Evolutionary conservation across 1,140 invertebrate species (phyloP).

Genomic region (Uloborus diversus): DNA sequence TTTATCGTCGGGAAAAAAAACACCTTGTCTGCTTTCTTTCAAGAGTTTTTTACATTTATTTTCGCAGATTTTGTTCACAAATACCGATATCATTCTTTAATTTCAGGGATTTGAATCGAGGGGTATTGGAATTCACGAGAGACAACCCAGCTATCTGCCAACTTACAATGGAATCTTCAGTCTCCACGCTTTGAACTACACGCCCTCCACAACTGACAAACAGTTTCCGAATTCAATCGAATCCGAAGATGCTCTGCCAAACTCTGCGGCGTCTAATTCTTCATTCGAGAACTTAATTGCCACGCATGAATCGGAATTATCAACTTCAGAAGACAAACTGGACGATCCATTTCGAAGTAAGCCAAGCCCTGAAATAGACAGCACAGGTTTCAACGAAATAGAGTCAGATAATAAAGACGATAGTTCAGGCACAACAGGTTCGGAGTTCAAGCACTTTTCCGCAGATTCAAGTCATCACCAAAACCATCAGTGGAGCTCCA

Average conservation of each 20-base stretch:
- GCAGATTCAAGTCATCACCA: conserved; percentile 27
- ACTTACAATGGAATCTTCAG: conserved; percentile 43
- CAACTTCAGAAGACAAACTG: neutral
- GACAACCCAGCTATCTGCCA: conserved; percentile 32
- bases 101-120: conserved; percentile 28
- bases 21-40: too few relatives aligned
- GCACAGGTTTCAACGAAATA: conserved; percentile 9
- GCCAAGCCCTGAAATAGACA: neutral
- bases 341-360: neutral
- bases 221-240: neutral
- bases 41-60: too few relatives aligned
- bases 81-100: too few relatives aligned
- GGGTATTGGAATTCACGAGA: conserved; percentile 15
- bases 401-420: conserved; percentile 1
- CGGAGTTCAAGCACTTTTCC: conserved; percentile 10
- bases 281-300: neutral
- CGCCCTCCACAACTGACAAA: conserved; percentile 18
- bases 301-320: neutral
- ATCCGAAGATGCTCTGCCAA: neutral
- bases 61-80: too few relatives aligned
- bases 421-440: neutral
- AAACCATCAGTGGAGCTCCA: conserved; percentile 11
- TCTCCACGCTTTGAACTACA: conserved; percentile 42
- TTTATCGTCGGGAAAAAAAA: too few relatives aligned
- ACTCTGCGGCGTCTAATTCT: neutral